A percentile compares a stretch with the other conserved stretches of the same genome.
Conservation (phyloP, 2,797 vertebrate genomes). For the Pteropus rufus region DNA sequence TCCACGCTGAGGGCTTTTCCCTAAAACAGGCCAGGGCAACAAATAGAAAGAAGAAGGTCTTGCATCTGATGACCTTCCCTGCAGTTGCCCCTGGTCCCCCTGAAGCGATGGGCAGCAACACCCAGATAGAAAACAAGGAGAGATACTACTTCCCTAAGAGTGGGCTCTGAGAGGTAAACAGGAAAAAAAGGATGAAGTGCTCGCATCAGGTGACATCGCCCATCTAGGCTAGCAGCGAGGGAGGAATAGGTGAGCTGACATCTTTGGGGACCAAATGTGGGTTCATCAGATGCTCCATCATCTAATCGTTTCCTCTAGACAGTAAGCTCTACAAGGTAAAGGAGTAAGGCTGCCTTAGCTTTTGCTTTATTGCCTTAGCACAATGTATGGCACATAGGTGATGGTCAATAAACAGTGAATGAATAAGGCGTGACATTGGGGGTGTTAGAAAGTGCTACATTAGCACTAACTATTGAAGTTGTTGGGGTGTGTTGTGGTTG, state of each 20-base stretch:
- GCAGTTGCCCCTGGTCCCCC: neutral
- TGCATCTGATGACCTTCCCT: fast-evolving
- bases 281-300: neutral
- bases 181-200: neutral
- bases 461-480: neutral
- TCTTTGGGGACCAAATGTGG: neutral
- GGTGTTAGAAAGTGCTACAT: neutral
- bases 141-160: neutral
- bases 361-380: neutral
- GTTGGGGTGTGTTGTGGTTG: neutral
- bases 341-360: too few relatives aligned
- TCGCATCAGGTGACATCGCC: too few relatives aligned
- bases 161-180: neutral
- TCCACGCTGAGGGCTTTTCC: neutral
- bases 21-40: neutral
- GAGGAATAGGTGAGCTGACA: neutral
- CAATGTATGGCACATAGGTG: neutral
- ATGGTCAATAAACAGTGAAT: neutral
- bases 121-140: neutral
- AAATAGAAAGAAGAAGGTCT: neutral
- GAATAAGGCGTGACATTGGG: neutral
- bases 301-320: neutral
- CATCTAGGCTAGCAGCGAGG: neutral
- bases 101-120: neutral
- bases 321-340: neutral